Conservation (phyloP, 2,888 invertebrate species). For the Apodemia duryi region DNA sequence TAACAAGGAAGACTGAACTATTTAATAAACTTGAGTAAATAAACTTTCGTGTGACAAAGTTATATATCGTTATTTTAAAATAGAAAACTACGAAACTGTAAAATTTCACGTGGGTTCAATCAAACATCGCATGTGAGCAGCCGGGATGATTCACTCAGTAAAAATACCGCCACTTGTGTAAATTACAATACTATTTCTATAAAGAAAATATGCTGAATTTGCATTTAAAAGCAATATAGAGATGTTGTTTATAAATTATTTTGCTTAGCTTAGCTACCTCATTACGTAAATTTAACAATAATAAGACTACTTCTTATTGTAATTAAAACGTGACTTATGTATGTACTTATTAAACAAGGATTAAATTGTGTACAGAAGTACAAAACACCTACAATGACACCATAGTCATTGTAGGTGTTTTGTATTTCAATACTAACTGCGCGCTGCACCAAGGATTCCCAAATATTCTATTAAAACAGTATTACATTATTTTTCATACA, state of each 20-base stretch:
- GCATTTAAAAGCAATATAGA: constrained; percentile 1
- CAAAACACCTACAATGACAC: neutral
- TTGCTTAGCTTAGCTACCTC: neutral
- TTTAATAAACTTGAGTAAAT: too few relatives aligned
- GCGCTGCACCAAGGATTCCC: too few relatives aligned
- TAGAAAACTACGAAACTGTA: neutral
- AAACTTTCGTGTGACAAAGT: too few relatives aligned
- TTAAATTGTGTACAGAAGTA: neutral
- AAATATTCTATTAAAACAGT: too few relatives aligned
- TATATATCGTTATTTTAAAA: neutral
- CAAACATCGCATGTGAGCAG: neutral
- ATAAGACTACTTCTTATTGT: neutral
- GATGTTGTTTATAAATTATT: neutral
- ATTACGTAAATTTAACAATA: constrained; percentile 5
- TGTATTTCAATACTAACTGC: too few relatives aligned
- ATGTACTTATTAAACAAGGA: neutral
- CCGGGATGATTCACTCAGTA: neutral
- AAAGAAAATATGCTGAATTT: constrained; percentile 4
- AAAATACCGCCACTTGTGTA: constrained; percentile 10
- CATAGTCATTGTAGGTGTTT: neutral
- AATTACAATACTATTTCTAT: constrained; percentile 6
- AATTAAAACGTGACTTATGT: constrained; percentile 1
- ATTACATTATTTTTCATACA: too few relatives aligned
- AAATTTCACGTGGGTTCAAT: neutral
- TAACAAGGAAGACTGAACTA: too few relatives aligned